A percentile compares a stretch with the other conserved stretches of the same genome.
These are phyloP conservation scores for Lophius americanus DNA, from an alignment of 2,797 vertebrate genomes.

Conservation along the genomic window DNA sequence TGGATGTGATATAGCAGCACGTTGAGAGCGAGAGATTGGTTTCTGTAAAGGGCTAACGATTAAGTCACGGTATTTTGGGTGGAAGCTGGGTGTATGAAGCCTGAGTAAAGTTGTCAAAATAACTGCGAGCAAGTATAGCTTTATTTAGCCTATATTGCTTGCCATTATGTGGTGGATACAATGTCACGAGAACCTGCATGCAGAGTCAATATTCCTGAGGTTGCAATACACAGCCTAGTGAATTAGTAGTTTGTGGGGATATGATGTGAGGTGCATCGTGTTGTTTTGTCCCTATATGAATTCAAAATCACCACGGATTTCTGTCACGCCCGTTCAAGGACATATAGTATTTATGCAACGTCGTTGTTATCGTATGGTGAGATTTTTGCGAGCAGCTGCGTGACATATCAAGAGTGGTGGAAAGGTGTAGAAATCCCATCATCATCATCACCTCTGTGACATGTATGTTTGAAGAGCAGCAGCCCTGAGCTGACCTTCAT, in stretches of 20 bases:
- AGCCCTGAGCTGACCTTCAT: conserved; percentile 3
- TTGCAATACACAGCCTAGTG: neutral
- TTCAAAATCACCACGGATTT: neutral
- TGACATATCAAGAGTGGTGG: neutral
- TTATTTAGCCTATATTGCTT: conserved; percentile 5
- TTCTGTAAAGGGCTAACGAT: conserved; percentile 22
- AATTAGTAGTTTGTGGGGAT: neutral
- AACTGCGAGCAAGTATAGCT: neutral
- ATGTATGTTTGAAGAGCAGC: conserved; percentile 15
- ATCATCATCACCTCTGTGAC: conserved; percentile 20
- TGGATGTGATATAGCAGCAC: conserved; percentile 43
- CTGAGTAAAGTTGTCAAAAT: conserved; percentile 5
- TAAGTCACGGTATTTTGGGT: conserved; percentile 15
- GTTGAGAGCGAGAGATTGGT: conserved; percentile 36
- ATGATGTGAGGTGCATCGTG: neutral
- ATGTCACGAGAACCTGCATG: neutral
- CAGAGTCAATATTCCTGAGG: neutral
- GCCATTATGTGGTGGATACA: neutral
- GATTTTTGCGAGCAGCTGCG: neutral
- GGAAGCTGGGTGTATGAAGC: conserved; percentile 14
- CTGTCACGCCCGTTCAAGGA: neutral
- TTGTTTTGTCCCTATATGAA: neutral
- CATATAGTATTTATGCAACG: neutral
- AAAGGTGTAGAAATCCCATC: conserved; percentile 10
- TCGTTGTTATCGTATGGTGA: neutral